These are phyloP conservation scores for Anastrepha ludens DNA, from an alignment of 1,140 invertebrate genomes.

Conservation along the genomic window DNA sequence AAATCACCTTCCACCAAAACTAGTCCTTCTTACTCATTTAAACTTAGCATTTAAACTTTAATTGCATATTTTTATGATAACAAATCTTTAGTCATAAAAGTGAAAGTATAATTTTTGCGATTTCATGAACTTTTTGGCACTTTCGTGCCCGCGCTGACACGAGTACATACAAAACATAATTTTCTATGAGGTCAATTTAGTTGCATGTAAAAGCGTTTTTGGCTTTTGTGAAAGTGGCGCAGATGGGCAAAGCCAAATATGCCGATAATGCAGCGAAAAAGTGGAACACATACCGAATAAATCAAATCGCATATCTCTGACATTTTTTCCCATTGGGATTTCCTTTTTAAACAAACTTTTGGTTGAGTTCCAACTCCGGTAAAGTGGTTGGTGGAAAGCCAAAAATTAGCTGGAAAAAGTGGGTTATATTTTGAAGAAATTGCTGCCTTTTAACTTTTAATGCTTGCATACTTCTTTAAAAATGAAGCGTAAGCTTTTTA, in stretches of 20 bases:
- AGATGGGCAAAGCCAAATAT: conserved; percentile 39
- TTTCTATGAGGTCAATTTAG: conserved; percentile 33
- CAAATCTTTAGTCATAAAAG: conserved; percentile 7
- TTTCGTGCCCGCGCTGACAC: not conserved
- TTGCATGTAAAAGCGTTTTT: conserved; percentile 48
- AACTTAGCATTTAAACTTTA: not conserved
- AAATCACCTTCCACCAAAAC: too few species aligned
- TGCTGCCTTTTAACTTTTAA: not conserved
- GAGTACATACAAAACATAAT: not conserved
- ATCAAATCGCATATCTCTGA: conserved; percentile 47
- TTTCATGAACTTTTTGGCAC: not conserved
- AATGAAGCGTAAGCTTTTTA: too few species aligned
- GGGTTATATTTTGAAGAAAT: not conserved
- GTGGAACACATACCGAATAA: conserved; percentile 16
- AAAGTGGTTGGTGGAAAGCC: conserved; percentile 16
- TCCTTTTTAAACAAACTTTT: conserved; percentile 42
- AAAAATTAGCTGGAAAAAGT: not conserved
- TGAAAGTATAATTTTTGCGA: not conserved
- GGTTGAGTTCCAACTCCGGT: not conserved
- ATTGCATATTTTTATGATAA: not conserved
- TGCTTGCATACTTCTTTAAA: not conserved
- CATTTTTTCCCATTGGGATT: conserved; percentile 36
- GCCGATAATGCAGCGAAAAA: conserved; percentile 33
- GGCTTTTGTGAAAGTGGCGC: conserved; percentile 47
- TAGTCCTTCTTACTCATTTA: too few species aligned